Base-by-base conservation (phyloP, 2,113 vertebrate genomes). In the Nyctereutes procyonoides region DNA sequence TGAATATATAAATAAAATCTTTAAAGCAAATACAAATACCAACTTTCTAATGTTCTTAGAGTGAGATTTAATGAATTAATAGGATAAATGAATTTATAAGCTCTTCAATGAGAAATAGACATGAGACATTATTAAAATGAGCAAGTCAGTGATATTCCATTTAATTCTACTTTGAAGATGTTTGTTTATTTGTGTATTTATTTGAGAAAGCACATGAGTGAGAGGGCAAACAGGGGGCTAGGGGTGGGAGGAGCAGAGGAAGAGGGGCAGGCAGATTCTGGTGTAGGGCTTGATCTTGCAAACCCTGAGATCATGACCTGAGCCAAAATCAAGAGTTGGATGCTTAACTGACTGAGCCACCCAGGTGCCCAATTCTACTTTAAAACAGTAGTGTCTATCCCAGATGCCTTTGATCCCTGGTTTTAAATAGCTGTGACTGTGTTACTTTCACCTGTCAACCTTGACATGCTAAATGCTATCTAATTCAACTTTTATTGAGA, bases 91-190 rank as follows among this genome's bases (percentile, higher is more conserved):
- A 71, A 71, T 87, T 30, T 30, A 67, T 95, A 88, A 95, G 55
- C 28, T 88, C 17, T 73, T 60, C 6, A 60, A 3, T 95, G 69
- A 84, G 74, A 83, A 77, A 79, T 16, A 79, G 43, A 63, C 4
- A 20, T 6, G 3, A 38, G 55, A 24, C 12, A 1, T 93, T 81
- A 58, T 28, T 89, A 77, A 96, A 87, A 55, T 26, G 69, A 95
- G 30, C 74, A 82, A 62, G 13, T 48, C 20, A 83, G 38, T 87
- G n/a, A 76, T 82, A 53, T 16, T 88, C 51, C 63, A 35, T 58
- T 92, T 83, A 53, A 79, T 96, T 93, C 26, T 85, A 35, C 32
- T 85, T 96, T 11, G n/a, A 82, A 82, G 32, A 19, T 30, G 26
- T 63, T 67, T 30, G 26, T 63, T 67, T 30, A 65, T 65, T 71